Evolutionary conservation across 2,797 vertebrate species (phyloP).

Genomic region (Clarias fuscus): DNA sequence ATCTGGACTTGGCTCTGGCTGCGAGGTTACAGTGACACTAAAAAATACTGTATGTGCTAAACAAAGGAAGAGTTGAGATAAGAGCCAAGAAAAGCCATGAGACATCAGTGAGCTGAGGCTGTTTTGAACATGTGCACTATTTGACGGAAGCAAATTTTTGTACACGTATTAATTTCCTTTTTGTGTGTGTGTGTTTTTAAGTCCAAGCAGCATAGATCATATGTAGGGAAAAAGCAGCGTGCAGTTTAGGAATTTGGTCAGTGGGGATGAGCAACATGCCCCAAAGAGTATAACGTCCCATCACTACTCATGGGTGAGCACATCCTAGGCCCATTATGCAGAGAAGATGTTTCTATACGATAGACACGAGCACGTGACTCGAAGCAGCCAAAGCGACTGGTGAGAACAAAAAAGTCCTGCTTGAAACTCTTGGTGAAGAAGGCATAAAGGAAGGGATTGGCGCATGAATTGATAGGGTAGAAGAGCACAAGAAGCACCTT

Average conservation of each 20-base stretch:
- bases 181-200: not conserved
- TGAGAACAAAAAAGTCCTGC: slow-evolving; percentile 88
- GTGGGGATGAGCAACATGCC: slow-evolving; percentile 72
- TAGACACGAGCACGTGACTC: slow-evolving; percentile 88
- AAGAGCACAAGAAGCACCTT: slow-evolving; percentile 95
- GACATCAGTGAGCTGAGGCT: slow-evolving; percentile 28
- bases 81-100: slow-evolving; percentile 50
- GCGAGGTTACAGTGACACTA: slow-evolving; percentile 70
- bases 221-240: slow-evolving; percentile 14
- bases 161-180: slow-evolving; percentile 17
- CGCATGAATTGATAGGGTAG: slow-evolving; percentile 96
- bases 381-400: slow-evolving; percentile 90
- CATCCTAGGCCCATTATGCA: slow-evolving; percentile 79
- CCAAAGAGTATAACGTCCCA: slow-evolving; percentile 74
- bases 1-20: slow-evolving; percentile 38
- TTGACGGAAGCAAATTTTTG: not conserved
- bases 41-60: slow-evolving; percentile 65
- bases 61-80: slow-evolving; percentile 59
- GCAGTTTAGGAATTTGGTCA: slow-evolving; percentile 49
- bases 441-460: slow-evolving; percentile 96
- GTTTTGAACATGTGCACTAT: not conserved
- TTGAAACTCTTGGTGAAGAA: slow-evolving; percentile 94
- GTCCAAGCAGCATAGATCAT: slow-evolving; percentile 31
- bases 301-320: slow-evolving; percentile 75
- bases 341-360: slow-evolving; percentile 85